Percentiles rank a stretch among this genome's conserved stretches.
Conservation (phyloP, 2,888 invertebrate species). For the Drosophila affinis region DNA sequence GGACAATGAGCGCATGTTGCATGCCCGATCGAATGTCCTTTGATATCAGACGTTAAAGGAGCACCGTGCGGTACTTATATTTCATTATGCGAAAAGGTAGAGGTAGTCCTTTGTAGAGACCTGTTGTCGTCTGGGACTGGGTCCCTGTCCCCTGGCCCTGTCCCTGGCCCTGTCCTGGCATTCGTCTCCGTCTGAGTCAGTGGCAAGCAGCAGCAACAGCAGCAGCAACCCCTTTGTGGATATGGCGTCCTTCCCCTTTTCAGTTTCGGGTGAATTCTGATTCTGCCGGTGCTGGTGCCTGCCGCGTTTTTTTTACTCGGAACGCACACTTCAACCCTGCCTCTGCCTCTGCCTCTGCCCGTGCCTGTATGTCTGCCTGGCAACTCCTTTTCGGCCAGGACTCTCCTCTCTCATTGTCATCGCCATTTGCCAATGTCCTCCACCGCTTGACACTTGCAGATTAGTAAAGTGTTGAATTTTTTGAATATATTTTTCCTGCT, state of each 20-base stretch:
- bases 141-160: not conserved
- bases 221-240: constrained; percentile 39
- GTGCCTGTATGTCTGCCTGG: constrained; percentile 51
- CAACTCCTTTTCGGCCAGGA: constrained; percentile 58
- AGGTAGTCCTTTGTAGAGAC: constrained; percentile 27
- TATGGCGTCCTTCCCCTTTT: constrained; percentile 36
- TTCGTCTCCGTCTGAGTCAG: constrained; percentile 59
- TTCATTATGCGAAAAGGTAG: constrained; percentile 75
- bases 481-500: constrained; percentile 74
- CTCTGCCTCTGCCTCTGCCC: constrained; percentile 22
- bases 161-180: not conserved
- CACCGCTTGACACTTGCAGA: constrained; percentile 82
- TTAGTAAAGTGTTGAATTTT: constrained; percentile 80
- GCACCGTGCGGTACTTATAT: constrained; percentile 68
- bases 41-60: constrained; percentile 73
- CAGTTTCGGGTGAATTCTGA: constrained; percentile 65
- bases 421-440: constrained; percentile 46
- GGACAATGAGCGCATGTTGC: constrained; percentile 73
- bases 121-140: constrained; percentile 61
- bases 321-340: constrained; percentile 77
- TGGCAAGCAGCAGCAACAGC: constrained; percentile 9
- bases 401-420: constrained; percentile 51
- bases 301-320: constrained; percentile 54
- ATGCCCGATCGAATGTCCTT: constrained; percentile 78
- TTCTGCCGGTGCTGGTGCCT: constrained; percentile 55